phyloP scores from a whole-genome alignment of 2,113 vertebrate species.

The Catharus fuscescens region DNA sequence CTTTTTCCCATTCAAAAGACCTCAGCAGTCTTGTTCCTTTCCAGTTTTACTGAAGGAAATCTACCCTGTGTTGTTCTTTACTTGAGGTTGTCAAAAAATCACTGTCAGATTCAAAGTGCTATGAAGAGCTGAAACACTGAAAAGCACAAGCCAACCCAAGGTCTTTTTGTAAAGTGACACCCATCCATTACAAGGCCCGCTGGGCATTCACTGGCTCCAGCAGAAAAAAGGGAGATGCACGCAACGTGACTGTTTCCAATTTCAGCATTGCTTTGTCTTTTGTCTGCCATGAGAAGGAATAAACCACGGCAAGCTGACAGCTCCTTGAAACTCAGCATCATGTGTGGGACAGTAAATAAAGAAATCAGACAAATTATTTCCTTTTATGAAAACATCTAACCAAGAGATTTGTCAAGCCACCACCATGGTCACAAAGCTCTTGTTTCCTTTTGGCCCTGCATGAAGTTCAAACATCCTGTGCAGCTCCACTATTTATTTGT shows the following conservation, averaged over 20 bases:
- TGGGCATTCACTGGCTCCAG: not conserved
- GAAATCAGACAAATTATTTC: not conserved
- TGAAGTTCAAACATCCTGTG: not conserved
- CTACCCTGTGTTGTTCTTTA: not conserved
- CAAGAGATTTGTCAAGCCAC: not conserved
- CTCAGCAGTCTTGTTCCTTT: not conserved
- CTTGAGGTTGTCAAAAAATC: not conserved
- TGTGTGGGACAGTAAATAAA: not conserved
- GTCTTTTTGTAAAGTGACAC: not conserved
- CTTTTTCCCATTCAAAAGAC: not conserved
- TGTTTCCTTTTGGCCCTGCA: not conserved
- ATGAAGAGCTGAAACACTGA: not conserved
- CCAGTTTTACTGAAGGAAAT: not conserved
- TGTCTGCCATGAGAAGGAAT: not conserved
- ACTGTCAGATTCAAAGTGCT: not conserved
- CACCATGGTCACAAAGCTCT: not conserved
- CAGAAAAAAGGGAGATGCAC: not conserved
- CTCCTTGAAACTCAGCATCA: not conserved
- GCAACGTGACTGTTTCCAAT: slow-evolving; percentile 9
- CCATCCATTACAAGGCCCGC: not conserved
- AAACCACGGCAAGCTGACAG: slow-evolving; percentile 13
- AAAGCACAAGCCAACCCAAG: not conserved
- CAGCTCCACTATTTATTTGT: not conserved
- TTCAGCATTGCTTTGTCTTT: slow-evolving; percentile 5
- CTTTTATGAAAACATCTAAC: not conserved